Evolutionary conservation across 2,888 invertebrate genomes (phyloP).

Genomic region (Drosophila flavopinicola): DNA sequence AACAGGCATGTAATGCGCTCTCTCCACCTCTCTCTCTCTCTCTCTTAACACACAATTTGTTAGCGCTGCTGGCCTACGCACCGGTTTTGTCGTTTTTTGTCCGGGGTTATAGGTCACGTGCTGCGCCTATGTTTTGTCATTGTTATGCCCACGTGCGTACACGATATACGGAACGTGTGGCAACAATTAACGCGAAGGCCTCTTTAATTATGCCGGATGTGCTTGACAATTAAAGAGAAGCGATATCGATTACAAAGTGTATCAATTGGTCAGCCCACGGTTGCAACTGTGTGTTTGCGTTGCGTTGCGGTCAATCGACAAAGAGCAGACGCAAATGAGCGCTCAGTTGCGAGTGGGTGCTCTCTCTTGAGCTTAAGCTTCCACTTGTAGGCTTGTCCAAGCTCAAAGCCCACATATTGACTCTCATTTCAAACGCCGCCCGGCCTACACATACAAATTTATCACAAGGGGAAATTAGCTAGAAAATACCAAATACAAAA

Average conservation of each 20-base stretch:
- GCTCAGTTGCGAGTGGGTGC: slow-evolving; percentile 41
- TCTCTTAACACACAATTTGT: slow-evolving; percentile 2
- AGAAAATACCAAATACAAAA: slow-evolving; percentile 11
- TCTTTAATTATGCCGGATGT: slow-evolving; percentile 70
- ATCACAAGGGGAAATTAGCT: slow-evolving; percentile 39
- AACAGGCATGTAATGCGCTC: not conserved
- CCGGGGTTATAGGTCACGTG: slow-evolving; percentile 61
- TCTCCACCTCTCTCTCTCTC: slow-evolving; percentile 1
- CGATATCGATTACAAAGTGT: slow-evolving; percentile 63
- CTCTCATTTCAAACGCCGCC: slow-evolving; percentile 34
- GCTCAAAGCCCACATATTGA: slow-evolving; percentile 47
- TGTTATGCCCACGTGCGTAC: slow-evolving; percentile 63
- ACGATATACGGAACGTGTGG: slow-evolving; percentile 64
- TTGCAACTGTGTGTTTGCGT: slow-evolving; percentile 26
- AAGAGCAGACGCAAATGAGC: slow-evolving; percentile 22
- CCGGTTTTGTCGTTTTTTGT: slow-evolving; percentile 16
- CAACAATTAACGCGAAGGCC: slow-evolving; percentile 68
- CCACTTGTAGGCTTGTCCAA: slow-evolving; percentile 35
- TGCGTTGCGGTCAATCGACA: slow-evolving; percentile 48
- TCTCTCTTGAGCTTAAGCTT: slow-evolving; percentile 38
- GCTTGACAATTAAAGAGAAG: slow-evolving; percentile 44
- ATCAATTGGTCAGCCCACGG: slow-evolving; percentile 68
- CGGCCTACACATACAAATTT: slow-evolving; percentile 10
- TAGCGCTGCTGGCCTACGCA: slow-evolving; percentile 41
- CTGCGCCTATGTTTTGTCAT: slow-evolving; percentile 39